These are phyloP conservation scores for Idaea aversata DNA, from an alignment of 2,888 invertebrate genomes.

Conservation along the genomic window DNA sequence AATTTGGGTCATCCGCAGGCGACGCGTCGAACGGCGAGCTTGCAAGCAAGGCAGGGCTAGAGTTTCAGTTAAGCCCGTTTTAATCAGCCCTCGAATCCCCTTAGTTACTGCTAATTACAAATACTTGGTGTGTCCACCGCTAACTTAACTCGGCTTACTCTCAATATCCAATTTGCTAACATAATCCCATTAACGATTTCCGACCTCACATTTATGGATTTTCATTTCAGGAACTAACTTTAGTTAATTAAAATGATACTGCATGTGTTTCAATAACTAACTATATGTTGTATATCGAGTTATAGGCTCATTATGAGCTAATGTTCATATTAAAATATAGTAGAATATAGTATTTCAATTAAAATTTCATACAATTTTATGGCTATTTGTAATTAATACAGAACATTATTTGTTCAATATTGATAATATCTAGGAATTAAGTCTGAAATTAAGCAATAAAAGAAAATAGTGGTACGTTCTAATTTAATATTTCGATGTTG, in stretches of 20 bases:
- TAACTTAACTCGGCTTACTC: slow-evolving; percentile 59
- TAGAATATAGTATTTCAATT: too few species aligned
- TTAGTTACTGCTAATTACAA: slow-evolving; percentile 74
- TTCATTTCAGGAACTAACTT: slow-evolving; percentile 33
- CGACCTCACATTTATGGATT: slow-evolving; percentile 49
- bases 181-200: slow-evolving; percentile 72
- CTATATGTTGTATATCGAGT: neutral
- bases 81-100: slow-evolving; percentile 60
- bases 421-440: too few species aligned
- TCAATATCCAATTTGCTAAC: slow-evolving; percentile 70
- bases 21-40: slow-evolving; percentile 25
- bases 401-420: too few species aligned
- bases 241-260: slow-evolving; percentile 6
- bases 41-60: slow-evolving; percentile 19
- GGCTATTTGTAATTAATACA: too few species aligned
- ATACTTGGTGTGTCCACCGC: slow-evolving; percentile 68
- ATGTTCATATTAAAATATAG: too few species aligned
- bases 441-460: too few species aligned
- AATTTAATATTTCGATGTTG: too few species aligned
- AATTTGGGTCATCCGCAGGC: slow-evolving; percentile 41
- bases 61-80: slow-evolving; percentile 61
- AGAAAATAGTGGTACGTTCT: too few species aligned
- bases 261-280: neutral
- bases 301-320: too few species aligned
- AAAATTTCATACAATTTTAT: too few species aligned